These are phyloP conservation scores for Andricus grossulariae DNA, from an alignment of 1,140 invertebrate species.

Conservation along the genomic window DNA sequence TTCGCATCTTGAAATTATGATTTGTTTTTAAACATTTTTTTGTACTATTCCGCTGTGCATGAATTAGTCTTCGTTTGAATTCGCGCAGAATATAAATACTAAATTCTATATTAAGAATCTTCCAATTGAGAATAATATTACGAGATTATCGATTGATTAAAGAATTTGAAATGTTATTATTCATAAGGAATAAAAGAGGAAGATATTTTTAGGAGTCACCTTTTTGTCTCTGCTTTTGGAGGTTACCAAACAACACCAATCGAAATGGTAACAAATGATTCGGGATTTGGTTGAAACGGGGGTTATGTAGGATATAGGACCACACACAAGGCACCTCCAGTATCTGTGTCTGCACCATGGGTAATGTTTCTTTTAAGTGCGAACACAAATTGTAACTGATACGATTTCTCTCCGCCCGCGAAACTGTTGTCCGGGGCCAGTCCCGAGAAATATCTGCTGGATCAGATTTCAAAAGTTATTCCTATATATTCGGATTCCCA, in stretches of 20 bases:
- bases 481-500: constrained; percentile 42
- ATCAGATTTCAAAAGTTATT: constrained; percentile 74
- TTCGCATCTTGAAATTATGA: too few relatives aligned
- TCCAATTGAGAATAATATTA: too few relatives aligned
- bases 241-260: constrained; percentile 59
- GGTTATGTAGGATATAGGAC: constrained; percentile 52
- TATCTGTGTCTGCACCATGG: constrained; percentile 62
- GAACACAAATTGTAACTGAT: constrained; percentile 76
- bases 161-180: too few relatives aligned
- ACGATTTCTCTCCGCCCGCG: constrained; percentile 59
- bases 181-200: too few relatives aligned
- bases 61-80: too few relatives aligned
- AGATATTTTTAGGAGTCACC: too few relatives aligned
- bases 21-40: too few relatives aligned
- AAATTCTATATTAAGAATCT: too few relatives aligned
- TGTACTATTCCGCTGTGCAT: too few relatives aligned
- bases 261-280: constrained; percentile 74
- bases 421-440: background rate
- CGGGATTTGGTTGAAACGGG: constrained; percentile 66
- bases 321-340: constrained; percentile 68
- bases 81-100: too few relatives aligned
- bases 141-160: too few relatives aligned
- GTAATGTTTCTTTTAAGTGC: constrained; percentile 76
- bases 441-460: constrained; percentile 61
- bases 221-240: constrained; percentile 31